Conservation (phyloP, 2,888 invertebrate species). For the Drosophila yooni region DNA sequence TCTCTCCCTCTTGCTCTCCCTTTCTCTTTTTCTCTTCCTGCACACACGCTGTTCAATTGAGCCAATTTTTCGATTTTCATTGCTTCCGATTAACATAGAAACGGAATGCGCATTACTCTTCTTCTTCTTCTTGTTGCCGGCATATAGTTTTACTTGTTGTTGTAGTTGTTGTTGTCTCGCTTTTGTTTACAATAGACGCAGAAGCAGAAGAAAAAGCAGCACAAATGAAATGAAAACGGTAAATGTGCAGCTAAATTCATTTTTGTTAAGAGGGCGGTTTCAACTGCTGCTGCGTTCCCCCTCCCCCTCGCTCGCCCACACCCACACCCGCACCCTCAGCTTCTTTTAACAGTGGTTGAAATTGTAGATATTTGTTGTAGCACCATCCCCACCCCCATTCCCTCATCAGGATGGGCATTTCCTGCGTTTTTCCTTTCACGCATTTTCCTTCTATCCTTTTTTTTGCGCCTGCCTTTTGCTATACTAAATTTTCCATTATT, state of each 20-base stretch:
- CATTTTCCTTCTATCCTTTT: conserved; percentile 45
- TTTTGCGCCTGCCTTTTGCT: conserved; percentile 19
- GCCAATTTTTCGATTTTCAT: conserved; percentile 73
- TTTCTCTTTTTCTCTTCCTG: conserved; percentile 20
- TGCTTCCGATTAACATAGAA: conserved; percentile 71
- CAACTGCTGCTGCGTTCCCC: conserved; percentile 30
- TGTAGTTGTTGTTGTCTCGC: conserved; percentile 33
- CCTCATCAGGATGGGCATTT: conserved; percentile 38
- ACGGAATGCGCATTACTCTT: conserved; percentile 51
- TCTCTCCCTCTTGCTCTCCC: conserved; percentile 12
- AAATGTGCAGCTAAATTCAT: conserved; percentile 9
- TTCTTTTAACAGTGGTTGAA: conserved; percentile 62
- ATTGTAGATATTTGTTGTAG: conserved; percentile 21
- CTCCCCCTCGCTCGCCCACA: conserved; percentile 13
- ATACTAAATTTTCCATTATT: conserved; percentile 39
- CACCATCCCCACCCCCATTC: conserved; percentile 21
- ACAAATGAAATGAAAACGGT: conserved; percentile 39
- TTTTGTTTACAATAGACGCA: conserved; percentile 61
- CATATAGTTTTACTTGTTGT: conserved; percentile 35
- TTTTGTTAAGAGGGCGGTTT: conserved; percentile 58
- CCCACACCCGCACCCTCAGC: conserved; percentile 22
- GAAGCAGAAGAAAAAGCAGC: conserved; percentile 23
- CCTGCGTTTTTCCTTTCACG: conserved; percentile 49
- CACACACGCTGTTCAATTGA: conserved; percentile 68
- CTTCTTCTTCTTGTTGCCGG: conserved; percentile 41